phyloP scores from a whole-genome alignment of 1,140 invertebrate species.

The Manduca sexta region DNA sequence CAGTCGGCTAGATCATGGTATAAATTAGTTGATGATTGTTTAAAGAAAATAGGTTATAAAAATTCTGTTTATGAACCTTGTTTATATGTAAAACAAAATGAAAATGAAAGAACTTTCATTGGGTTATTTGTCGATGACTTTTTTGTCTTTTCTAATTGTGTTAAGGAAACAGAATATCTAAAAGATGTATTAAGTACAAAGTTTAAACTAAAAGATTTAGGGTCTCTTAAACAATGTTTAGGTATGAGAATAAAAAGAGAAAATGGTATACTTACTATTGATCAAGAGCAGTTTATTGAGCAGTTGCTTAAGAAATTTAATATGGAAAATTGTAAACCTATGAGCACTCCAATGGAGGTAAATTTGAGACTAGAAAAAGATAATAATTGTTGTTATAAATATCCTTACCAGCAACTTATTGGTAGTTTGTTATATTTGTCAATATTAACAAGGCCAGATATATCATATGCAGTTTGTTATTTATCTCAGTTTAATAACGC shows the following conservation, averaged over 20 bases:
- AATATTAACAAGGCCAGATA: slow-evolving; percentile 12
- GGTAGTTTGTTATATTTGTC: slow-evolving; percentile 58
- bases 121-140: slow-evolving; percentile 23
- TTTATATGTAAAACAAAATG: slow-evolving; percentile 12
- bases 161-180: slow-evolving; percentile 13
- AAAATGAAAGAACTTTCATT: slow-evolving; percentile 5
- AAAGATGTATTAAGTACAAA: slow-evolving; percentile 7
- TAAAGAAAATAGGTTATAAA: slow-evolving; percentile 7
- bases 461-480: slow-evolving; percentile 2
- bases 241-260: slow-evolving; percentile 16
- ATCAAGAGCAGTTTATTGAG: slow-evolving; percentile 15
- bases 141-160: slow-evolving; percentile 16
- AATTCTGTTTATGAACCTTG: slow-evolving; percentile 16
- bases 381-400: slow-evolving; percentile 12
- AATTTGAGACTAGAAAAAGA: slow-evolving; percentile 26
- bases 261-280: slow-evolving; percentile 1
- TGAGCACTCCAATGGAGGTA: slow-evolving; percentile 30
- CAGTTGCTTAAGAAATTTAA: slow-evolving; percentile 35
- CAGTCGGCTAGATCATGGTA: slow-evolving; percentile 16
- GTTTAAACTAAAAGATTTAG: slow-evolving; percentile 14
- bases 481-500: slow-evolving; percentile 6
- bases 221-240: slow-evolving; percentile 15
- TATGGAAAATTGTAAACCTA: slow-evolving; percentile 35
- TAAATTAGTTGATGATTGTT: slow-evolving; percentile 8
- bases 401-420: slow-evolving; percentile 21